Conservation (phyloP, 2,888 invertebrate species). For the Stratiomys singularior region DNA sequence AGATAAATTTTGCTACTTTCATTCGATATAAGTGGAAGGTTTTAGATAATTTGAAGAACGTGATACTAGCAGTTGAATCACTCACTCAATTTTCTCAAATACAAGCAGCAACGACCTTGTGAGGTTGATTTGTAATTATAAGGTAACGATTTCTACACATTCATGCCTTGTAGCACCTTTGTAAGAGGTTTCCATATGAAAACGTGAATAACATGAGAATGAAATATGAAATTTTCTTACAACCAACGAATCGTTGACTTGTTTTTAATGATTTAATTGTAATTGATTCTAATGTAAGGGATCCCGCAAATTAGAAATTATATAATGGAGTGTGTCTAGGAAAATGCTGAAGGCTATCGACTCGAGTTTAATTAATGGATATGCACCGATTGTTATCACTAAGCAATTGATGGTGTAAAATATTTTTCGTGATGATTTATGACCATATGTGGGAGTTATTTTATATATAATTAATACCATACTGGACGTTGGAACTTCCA, state of each 20-base stretch:
- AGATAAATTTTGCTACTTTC: neutral
- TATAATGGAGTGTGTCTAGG: neutral
- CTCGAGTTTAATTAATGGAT: too few species aligned
- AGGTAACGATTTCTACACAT: neutral
- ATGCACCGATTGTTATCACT: too few species aligned
- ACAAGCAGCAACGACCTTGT: conserved; percentile 17
- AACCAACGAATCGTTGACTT: conserved; percentile 20
- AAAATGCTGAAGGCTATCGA: neutral
- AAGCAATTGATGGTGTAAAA: too few species aligned
- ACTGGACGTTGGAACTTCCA: too few species aligned
- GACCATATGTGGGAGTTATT: too few species aligned
- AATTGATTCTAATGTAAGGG: conserved; percentile 18
- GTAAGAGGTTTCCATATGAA: too few species aligned
- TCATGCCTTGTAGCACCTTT: neutral
- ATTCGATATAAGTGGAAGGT: neutral
- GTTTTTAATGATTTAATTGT: neutral
- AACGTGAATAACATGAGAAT: neutral
- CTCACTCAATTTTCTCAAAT: neutral
- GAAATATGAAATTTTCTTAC: conserved; percentile 1
- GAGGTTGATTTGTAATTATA: conserved; percentile 18
- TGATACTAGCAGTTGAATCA: neutral
- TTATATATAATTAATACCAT: too few species aligned
- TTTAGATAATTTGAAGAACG: conserved; percentile 6
- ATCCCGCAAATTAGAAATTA: neutral
- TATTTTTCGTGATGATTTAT: too few species aligned